phyloP scores from a whole-genome alignment of 2,797 vertebrate genomes.

The Onychomys torridus region DNA sequence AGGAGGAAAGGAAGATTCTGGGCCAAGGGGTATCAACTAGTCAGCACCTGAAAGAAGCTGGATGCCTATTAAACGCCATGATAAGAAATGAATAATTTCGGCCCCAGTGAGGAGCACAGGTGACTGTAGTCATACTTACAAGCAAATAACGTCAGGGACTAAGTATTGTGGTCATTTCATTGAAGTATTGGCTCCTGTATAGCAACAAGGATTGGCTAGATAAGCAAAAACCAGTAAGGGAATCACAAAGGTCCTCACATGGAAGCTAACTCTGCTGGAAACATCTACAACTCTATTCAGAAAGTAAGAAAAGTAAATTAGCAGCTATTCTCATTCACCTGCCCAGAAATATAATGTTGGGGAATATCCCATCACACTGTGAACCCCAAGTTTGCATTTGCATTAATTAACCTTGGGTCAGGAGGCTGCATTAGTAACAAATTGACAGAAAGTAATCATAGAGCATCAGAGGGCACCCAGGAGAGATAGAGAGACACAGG shows the following conservation, averaged over 20 bases:
- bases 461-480: not conserved
- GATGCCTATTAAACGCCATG: not conserved
- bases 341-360: not conserved
- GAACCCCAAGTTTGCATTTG: not conserved
- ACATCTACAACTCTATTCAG: not conserved
- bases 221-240: conserved; percentile 4
- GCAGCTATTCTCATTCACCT: not conserved
- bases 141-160: not conserved
- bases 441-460: not conserved
- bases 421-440: not conserved
- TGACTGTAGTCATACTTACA: not conserved
- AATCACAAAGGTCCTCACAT: not conserved
- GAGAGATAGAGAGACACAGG: not conserved
- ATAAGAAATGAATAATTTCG: conserved; percentile 57
- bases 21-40: not conserved
- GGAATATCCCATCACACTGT: not conserved
- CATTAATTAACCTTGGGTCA: not conserved
- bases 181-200: not conserved
- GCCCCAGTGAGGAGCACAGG: not conserved
- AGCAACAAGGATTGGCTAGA: not conserved
- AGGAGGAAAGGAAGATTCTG: not conserved
- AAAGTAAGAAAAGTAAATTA: conserved; percentile 60
- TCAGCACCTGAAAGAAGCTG: not conserved
- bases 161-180: not conserved
- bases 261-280: not conserved